Base-by-base conservation (phyloP, 2,888 invertebrate species). In the Galerucella pusilla region DNA sequence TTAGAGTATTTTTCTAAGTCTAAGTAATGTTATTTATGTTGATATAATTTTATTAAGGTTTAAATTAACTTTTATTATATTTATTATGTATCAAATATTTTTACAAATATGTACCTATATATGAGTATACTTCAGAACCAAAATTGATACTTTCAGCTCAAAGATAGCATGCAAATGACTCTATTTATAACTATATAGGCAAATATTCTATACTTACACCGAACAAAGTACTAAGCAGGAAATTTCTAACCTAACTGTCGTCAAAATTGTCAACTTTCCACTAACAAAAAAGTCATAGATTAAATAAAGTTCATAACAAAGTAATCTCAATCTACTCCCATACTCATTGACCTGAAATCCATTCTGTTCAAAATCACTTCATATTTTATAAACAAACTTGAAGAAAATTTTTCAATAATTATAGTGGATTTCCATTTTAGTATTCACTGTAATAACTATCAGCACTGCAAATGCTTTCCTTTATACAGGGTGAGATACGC, bases 11-110 rank as follows among this genome's bases (percentile, higher is more conserved):
- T 81, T 80, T 80, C 75, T 78, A 81, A 82, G 79, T 83, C 76
- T 83, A 84, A 83, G 83, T 81, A 81, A 83, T 83, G 85, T 85
- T 85, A 85, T 85, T 84, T 85, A 84, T 84, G 84, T 84, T 84
- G 82, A 77, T 82, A 82, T 82, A 81, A 78, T 80, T 82, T 83
- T 82, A 81, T 79, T 77, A 75, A 79, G 75, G 74, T 76, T 74
- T 74, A 81, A 80, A 76, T 77, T 78, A 79, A 76, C 77, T 76
- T 67, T 79, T 81, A 78, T 78, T 82, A 82, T 81, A 76, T 75
- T 76, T 81, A 82, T 83, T 84, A 84, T 57, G 57, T 16, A 16
- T 81, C 81, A 81, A 82, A 82, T 78, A 79, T 81, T 81, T 80
- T 75, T 81, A 78, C 81, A 80, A 80, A 67, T 80, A 80, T 74